Percentiles rank a stretch among this genome's conserved stretches.
Evolutionary conservation across 2,797 vertebrate species (phyloP).

Genomic region (Sebastes matsubarae): DNA sequence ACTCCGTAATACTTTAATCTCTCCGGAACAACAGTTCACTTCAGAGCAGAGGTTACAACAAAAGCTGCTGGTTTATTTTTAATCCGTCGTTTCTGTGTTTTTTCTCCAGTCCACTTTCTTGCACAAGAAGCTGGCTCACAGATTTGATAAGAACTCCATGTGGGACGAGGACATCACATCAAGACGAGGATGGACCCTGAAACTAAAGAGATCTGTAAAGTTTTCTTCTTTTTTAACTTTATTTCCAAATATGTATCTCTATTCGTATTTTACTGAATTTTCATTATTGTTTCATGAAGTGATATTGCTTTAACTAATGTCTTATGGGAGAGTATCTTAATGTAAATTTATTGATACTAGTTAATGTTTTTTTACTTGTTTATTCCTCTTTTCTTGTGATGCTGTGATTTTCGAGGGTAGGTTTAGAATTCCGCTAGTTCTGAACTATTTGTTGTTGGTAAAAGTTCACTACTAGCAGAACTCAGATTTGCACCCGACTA

Average conservation of each 20-base stretch:
- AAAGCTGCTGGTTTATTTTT: conserved; percentile 64
- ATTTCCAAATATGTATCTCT: conserved; percentile 1
- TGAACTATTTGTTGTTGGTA: conserved; percentile 81
- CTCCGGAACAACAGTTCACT: conserved; percentile 73
- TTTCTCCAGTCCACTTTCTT: conserved; percentile 6
- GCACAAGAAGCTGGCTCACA: background rate
- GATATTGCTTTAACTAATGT: background rate
- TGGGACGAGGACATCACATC: conserved; percentile 24
- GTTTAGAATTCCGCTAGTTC: conserved; percentile 89
- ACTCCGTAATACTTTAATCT: conserved; percentile 76
- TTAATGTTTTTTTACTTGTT: background rate
- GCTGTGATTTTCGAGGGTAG: conserved; percentile 72
- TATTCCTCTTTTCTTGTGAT: conserved; percentile 9
- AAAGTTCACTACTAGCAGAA: conserved; percentile 90
- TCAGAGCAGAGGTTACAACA: conserved; percentile 62
- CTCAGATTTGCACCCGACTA: conserved; percentile 81
- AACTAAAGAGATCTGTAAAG: conserved; percentile 35
- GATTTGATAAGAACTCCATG: conserved; percentile 21
- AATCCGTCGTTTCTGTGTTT: conserved; percentile 60
- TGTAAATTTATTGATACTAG: background rate
- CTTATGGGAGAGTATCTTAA: background rate
- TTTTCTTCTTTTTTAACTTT: background rate
- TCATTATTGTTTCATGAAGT: no score
- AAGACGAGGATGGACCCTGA: conserved; percentile 36
- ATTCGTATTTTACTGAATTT: background rate